Conservation (phyloP, 2,113 vertebrate genomes). For the Ibidorhyncha struthersii region DNA sequence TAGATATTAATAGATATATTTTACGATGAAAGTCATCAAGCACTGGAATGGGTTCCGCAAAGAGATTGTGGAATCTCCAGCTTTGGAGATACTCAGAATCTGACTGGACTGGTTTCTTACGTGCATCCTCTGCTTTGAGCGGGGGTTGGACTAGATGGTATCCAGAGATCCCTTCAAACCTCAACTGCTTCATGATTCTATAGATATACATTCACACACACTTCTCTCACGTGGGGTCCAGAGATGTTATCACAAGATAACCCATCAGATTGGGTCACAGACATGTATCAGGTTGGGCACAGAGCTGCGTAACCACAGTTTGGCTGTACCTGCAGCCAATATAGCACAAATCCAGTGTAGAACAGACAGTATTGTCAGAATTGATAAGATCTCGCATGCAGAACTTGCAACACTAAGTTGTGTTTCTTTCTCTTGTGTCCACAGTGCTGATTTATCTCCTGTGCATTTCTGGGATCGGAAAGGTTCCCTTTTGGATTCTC, state of each 20-base stretch:
- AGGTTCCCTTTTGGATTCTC: constrained; percentile 78
- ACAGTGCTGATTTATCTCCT: constrained; percentile 71
- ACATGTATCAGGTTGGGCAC: accelerated
- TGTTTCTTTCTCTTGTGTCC: background rate
- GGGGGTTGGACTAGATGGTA: background rate
- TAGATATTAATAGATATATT: background rate
- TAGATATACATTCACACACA: accelerated
- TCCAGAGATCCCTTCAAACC: background rate
- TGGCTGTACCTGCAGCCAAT: background rate
- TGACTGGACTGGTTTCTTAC: background rate
- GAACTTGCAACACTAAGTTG: accelerated
- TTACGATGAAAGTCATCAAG: accelerated
- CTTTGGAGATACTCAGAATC: background rate
- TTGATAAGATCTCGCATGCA: background rate
- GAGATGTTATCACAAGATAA: accelerated
- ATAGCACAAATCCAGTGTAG: accelerated
- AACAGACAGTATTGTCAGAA: accelerated
- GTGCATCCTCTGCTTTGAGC: background rate
- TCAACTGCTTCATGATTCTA: accelerated
- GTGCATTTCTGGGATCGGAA: constrained; percentile 75
- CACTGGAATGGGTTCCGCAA: background rate
- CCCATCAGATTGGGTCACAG: background rate
- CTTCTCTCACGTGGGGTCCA: background rate
- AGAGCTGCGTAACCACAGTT: background rate
- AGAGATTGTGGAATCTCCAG: background rate